Conservation (phyloP, 37 sponge, comb jelly and placozoan species). For the Tethya wilhelma region DNA sequence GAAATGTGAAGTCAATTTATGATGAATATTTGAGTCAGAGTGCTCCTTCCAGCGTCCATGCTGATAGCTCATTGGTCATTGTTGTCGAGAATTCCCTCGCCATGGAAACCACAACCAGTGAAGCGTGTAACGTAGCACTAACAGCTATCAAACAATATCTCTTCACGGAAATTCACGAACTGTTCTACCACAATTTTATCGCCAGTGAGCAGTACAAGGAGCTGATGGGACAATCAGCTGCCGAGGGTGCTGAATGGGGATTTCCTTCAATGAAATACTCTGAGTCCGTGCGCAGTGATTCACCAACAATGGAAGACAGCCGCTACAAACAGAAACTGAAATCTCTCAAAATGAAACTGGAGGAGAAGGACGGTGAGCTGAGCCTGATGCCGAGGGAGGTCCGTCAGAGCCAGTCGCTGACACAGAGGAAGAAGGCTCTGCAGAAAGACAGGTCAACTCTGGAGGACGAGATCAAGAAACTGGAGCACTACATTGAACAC, state of each 20-base stretch:
- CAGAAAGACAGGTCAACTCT: slow-evolving; percentile 39
- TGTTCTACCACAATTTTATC: slow-evolving; percentile 65
- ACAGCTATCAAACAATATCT: slow-evolving; percentile 27
- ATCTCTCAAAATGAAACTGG: slow-evolving; percentile 34
- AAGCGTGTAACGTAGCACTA: neutral
- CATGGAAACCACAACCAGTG: neutral
- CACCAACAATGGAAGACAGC: slow-evolving; percentile 30
- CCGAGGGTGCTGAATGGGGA: neutral
- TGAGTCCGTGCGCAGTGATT: neutral
- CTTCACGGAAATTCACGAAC: slow-evolving; percentile 44
- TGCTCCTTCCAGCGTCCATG: slow-evolving; percentile 12
- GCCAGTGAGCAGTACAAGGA: slow-evolving; percentile 50
- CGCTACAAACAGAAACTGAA: slow-evolving; percentile 46
- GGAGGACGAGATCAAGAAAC: slow-evolving; percentile 56
- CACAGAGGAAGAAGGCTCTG: slow-evolving; percentile 41
- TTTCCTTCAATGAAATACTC: neutral
- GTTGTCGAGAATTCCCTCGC: slow-evolving; percentile 9
- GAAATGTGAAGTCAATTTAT: slow-evolving; percentile 16
- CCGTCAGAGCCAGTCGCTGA: slow-evolving; percentile 7
- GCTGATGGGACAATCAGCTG: slow-evolving; percentile 14
- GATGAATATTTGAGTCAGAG: slow-evolving; percentile 3
- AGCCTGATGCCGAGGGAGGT: slow-evolving; percentile 26
- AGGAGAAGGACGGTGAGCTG: slow-evolving; percentile 36
- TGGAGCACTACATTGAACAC: slow-evolving; percentile 76
- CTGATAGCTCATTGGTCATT: slow-evolving; percentile 15